Evolutionary conservation across 2,113 vertebrate genomes (phyloP).

Genomic region (Acrocephalus arundinaceus): DNA sequence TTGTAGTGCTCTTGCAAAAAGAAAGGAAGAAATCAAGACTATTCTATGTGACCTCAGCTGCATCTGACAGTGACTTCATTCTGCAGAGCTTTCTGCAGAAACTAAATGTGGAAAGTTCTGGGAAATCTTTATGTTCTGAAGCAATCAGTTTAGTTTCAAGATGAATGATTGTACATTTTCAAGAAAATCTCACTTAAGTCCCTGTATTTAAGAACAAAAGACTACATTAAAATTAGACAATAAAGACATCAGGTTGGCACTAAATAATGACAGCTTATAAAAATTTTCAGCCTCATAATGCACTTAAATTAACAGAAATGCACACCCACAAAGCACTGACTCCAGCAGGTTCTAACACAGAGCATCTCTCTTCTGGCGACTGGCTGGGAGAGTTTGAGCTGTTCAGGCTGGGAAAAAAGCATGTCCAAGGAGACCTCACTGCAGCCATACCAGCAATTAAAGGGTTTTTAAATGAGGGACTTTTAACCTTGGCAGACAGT

Average conservation of each 20-base stretch:
- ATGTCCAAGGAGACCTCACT: background rate
- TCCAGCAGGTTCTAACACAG: background rate
- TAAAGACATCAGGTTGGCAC: background rate
- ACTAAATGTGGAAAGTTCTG: background rate
- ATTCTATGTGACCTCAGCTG: background rate
- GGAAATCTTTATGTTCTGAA: background rate
- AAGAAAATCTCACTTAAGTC: background rate
- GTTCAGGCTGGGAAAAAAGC: background rate
- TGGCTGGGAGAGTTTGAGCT: background rate
- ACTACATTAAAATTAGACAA: background rate
- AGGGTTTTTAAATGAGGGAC: background rate
- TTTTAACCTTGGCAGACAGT: accelerated
- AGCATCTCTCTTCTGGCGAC: background rate
- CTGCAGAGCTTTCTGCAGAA: background rate
- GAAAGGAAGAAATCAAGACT: background rate
- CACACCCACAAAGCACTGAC: background rate
- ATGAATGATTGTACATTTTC: background rate
- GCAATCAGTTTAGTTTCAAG: background rate
- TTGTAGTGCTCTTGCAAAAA: background rate
- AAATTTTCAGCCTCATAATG: background rate
- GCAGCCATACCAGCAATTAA: background rate
- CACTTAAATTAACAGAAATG: background rate
- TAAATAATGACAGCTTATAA: background rate
- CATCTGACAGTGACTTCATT: background rate
- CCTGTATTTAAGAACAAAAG: background rate